Conservation (phyloP, 2,797 vertebrate genomes). For the Acanthurus leucopareius region DNA sequence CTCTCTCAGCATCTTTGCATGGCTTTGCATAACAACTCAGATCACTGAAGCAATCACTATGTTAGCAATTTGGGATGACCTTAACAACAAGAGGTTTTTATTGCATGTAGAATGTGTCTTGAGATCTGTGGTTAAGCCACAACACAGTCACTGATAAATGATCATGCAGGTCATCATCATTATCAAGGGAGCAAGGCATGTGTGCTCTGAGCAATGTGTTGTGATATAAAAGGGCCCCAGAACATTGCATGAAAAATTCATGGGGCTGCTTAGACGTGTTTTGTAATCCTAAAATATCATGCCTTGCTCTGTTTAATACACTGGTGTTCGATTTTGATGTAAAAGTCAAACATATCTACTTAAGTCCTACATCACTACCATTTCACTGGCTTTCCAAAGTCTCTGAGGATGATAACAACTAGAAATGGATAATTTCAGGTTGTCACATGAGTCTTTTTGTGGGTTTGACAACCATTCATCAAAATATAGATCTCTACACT, state of each 20-base stretch:
- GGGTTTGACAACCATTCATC: background rate
- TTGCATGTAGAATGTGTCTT: background rate
- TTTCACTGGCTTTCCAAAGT: background rate
- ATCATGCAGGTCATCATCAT: constrained; percentile 43
- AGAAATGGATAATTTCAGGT: background rate
- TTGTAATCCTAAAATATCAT: constrained; percentile 26
- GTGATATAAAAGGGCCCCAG: constrained; percentile 24
- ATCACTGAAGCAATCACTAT: constrained; percentile 31
- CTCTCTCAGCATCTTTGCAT: background rate
- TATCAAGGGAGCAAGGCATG: constrained; percentile 32
- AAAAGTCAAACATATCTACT: background rate
- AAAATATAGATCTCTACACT: background rate
- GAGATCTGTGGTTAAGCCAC: constrained; percentile 7
- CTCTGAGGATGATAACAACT: background rate
- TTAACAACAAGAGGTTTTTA: constrained; percentile 4
- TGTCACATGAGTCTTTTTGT: background rate
- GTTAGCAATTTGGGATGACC: background rate
- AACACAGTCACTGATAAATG: constrained; percentile 36
- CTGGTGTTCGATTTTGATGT: background rate
- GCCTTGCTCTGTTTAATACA: constrained; percentile 22
- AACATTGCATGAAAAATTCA: constrained; percentile 50
- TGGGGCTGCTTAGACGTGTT: constrained; percentile 31
- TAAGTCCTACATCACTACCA: background rate
- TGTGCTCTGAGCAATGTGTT: constrained; percentile 40
- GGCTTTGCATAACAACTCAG: constrained; percentile 1